Evolutionary conservation across 2,113 vertebrate species (phyloP).

Genomic region (Gopherus flavomarginatus): DNA sequence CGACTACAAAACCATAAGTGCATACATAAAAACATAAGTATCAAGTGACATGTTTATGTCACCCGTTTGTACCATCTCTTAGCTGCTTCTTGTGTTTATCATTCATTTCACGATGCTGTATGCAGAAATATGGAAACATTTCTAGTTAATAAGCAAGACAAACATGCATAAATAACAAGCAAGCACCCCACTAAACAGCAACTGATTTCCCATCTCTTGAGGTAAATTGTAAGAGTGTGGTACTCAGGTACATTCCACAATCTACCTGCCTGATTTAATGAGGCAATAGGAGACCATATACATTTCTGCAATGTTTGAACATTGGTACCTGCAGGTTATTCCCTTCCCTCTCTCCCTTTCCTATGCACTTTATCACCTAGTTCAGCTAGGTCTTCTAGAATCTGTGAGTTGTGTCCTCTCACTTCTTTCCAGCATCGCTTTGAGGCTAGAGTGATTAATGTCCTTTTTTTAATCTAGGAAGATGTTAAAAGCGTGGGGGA

Average conservation of each 20-base stretch:
- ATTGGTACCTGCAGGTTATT: accelerated
- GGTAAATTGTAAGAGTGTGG: accelerated
- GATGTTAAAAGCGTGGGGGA: constrained; percentile 60
- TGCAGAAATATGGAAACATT: constrained; percentile 43
- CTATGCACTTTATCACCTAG: accelerated
- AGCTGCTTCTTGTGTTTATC: constrained; percentile 74
- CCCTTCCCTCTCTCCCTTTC: neutral
- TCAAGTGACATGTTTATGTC: constrained; percentile 78
- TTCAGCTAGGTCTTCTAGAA: neutral
- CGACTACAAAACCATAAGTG: constrained; percentile 78
- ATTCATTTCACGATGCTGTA: constrained; percentile 63
- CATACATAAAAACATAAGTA: constrained; percentile 82
- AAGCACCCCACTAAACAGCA: neutral
- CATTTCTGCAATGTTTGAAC: neutral
- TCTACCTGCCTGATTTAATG: neutral
- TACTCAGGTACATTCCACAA: accelerated
- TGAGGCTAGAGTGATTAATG: constrained; percentile 40
- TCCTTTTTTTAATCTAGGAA: constrained; percentile 48
- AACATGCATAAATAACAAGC: constrained; percentile 50
- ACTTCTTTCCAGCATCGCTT: neutral
- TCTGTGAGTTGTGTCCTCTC: neutral
- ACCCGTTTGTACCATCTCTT: constrained; percentile 65
- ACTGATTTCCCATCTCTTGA: neutral
- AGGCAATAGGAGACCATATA: neutral
- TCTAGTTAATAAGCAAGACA: constrained; percentile 39